phyloP scores from a whole-genome alignment of 1,140 invertebrate species.

The Ganaspis sp. region DNA sequence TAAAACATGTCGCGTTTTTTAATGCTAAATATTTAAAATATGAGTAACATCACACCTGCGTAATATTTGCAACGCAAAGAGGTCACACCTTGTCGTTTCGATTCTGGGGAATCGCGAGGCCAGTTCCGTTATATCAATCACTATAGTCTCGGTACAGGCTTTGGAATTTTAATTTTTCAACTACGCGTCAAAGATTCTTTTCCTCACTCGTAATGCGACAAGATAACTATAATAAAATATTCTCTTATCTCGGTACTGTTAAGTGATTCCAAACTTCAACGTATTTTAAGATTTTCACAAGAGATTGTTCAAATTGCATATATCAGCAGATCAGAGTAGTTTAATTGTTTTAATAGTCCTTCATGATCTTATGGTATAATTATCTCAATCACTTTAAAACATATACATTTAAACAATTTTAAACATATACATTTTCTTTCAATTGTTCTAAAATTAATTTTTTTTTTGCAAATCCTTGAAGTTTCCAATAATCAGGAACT shows the following conservation, averaged over 20 bases:
- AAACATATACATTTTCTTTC: no score
- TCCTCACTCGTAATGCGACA: not conserved
- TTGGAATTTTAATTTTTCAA: not conserved
- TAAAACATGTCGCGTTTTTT: not conserved
- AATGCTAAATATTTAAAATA: not conserved
- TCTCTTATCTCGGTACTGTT: not conserved
- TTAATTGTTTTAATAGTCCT: not conserved
- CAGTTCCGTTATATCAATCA: slow-evolving; percentile 22
- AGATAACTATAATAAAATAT: not conserved
- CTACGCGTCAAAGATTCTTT: not conserved
- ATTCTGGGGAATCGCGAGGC: not conserved
- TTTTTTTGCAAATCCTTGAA: no score
- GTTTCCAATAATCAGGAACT: no score
- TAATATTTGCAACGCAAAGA: slow-evolving; percentile 20
- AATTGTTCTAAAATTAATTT: no score
- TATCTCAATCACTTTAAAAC: no score
- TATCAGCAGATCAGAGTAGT: not conserved
- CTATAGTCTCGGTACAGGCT: not conserved
- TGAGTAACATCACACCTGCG: not conserved
- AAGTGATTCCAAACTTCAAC: not conserved
- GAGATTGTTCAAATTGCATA: not conserved
- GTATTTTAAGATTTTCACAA: not conserved
- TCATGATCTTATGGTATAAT: not conserved
- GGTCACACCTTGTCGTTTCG: slow-evolving; percentile 14
- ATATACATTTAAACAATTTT: no score